phyloP scores from a whole-genome alignment of 1,140 invertebrate species.

The Hyphantria cunea region DNA sequence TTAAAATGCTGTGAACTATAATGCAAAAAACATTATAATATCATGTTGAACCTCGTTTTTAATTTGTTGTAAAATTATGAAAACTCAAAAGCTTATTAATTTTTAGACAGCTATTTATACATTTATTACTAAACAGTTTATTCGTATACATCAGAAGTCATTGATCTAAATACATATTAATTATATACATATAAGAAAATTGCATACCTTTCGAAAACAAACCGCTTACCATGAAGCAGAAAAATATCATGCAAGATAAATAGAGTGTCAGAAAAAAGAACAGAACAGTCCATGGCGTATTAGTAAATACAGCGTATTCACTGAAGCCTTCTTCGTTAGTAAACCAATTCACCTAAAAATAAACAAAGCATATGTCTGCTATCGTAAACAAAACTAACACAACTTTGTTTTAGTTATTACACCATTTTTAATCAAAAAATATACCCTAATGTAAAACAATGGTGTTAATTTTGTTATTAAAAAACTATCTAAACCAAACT shows the following conservation, averaged over 20 bases:
- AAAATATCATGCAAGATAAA: slow-evolving; percentile 83
- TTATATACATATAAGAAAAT: slow-evolving; percentile 20
- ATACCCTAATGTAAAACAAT: too few relatives aligned
- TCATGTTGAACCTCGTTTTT: too few relatives aligned
- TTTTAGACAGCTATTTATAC: too few relatives aligned
- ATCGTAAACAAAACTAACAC: neutral
- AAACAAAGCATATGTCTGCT: slow-evolving; percentile 11
- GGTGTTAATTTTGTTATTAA: too few relatives aligned
- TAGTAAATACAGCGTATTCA: slow-evolving; percentile 80
- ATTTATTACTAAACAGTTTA: neutral
- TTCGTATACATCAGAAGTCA: neutral
- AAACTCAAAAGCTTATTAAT: too few relatives aligned
- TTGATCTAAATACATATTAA: neutral
- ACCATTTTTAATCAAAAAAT: too few relatives aligned
- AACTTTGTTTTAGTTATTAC: too few relatives aligned
- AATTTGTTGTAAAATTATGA: too few relatives aligned
- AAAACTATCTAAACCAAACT: too few relatives aligned
- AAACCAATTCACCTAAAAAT: slow-evolving; percentile 75
- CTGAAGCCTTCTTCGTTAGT: slow-evolving; percentile 66
- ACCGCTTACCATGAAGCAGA: slow-evolving; percentile 87
- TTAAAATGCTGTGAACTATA: too few relatives aligned
- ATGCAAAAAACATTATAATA: too few relatives aligned
- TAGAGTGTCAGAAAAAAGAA: slow-evolving; percentile 84
- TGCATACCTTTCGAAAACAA: slow-evolving; percentile 86
- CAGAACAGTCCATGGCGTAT: slow-evolving; percentile 82